Evolutionary conservation across 1,140 invertebrate genomes (phyloP), one percentile per base, ranked within the genome.

Genomic region (Tetramorium alpestre): DNA sequence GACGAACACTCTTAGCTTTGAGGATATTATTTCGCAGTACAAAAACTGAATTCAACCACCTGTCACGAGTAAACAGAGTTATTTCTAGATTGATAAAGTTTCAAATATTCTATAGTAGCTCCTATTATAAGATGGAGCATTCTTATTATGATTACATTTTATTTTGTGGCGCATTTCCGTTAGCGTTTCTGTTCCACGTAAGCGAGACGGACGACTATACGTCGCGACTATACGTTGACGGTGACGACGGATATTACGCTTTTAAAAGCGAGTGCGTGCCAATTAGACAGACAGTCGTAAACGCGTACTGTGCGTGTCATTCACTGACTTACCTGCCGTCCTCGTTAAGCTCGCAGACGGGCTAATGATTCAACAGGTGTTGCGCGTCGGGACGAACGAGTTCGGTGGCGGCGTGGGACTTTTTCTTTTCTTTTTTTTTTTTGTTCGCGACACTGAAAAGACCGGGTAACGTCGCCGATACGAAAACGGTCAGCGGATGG

Each of bases 281-380:
- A 85, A 90, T 90, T 90, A 88, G 49, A 72, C 72, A 41, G 56
- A 25, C 51, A 60, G 60, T 56, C 28, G 22, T 62, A 72, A 54
- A 67, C 33, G 76, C 67, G 73, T 22, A 65, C 28, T 62, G 64
- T 38, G 28, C 49, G 89, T 85, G 90, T 91, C 90, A 78, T 91
- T 91, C 90, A 81, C 80, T 85, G 87, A 89, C 90, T 91, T 91
- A 91, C 88, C 90, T 91, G 90, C 75, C 88, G 87, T 87, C 88
- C 87, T 87, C 90, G 91, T 91, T 89, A 91, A 91, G 82, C 87
- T 85, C 81, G 70, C 72, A 90, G 89, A 88, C 90, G 80, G 51
- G 82, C 77, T 89, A 91, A 91, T 88, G 90, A 91, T 91, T 91
- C 90, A 91, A 91, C 90, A 91, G 90, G 90, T 91, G 90, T 91